These are phyloP conservation scores for Choreutis nemorana DNA, from an alignment of 2,888 invertebrate genomes.

Conservation along the genomic window DNA sequence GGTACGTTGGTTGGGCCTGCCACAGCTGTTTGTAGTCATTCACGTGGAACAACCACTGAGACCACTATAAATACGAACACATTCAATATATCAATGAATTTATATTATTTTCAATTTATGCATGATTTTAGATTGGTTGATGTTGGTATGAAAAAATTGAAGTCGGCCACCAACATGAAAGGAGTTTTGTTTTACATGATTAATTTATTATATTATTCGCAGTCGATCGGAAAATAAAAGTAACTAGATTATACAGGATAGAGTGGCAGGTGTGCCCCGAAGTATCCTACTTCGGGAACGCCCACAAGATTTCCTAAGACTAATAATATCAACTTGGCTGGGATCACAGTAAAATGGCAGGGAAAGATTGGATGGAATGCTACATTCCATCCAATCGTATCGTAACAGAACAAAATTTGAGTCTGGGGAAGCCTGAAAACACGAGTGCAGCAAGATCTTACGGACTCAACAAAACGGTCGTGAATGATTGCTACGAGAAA, in stretches of 20 bases:
- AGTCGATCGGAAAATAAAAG: neutral
- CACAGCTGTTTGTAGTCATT: slow-evolving; percentile 64
- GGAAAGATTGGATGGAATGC: slow-evolving; percentile 1
- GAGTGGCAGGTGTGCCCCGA: no score
- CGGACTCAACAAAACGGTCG: slow-evolving; percentile 16
- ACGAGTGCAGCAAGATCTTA: slow-evolving; percentile 19
- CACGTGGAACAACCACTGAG: slow-evolving; percentile 69
- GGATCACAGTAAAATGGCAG: slow-evolving; percentile 3
- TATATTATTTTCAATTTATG: neutral
- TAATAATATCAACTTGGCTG: slow-evolving; percentile 7
- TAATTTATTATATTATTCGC: neutral
- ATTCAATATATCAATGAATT: neutral
- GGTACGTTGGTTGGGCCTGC: slow-evolving; percentile 72
- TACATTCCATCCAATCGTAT: no score
- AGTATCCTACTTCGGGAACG: no score
- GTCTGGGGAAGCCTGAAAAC: slow-evolving; percentile 19
- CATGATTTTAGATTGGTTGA: neutral
- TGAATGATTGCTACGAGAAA: slow-evolving; percentile 13
- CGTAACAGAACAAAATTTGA: no score
- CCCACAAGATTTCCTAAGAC: slow-evolving; percentile 8
- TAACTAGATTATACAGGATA: slow-evolving; percentile 1
- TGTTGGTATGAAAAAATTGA: slow-evolving; percentile 3
- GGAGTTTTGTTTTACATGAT: slow-evolving; percentile 1
- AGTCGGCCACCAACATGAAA: slow-evolving; percentile 5
- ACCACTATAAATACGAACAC: slow-evolving; percentile 43